Evolutionary conservation across 2,113 vertebrate species (phyloP), one percentile per base, ranked within the genome.

Genomic region (Rafetus swinhoei): DNA sequence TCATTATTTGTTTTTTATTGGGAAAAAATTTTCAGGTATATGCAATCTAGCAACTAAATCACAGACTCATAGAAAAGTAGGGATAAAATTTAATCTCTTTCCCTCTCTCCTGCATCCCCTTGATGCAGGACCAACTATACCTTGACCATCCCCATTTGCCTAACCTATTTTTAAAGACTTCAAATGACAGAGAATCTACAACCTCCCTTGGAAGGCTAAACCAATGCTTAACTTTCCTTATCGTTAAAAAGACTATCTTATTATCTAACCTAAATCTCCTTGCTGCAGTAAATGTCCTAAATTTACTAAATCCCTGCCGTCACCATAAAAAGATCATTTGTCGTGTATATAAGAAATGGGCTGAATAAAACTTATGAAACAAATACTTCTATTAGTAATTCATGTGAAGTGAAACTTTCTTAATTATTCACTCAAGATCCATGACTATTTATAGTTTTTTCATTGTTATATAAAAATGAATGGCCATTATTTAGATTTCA

Each of bases 381-480:
- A 24, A 50, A 77, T 50, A 11, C 19, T 45, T 9, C 60, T 39
- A 59, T 80, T 80, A 87, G 11, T 60, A 60, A 74, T 35, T 93
- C 65, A 29, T 50, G 82, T 81, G 39, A 21, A 12, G 0, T 14
- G 84, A 60, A 77, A 81, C 27, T 12, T 18, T 35, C 50, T 0
- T 1, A 92, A 35, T 69, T 86, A 84, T 35, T 32, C 45, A 0
- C 72, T 45, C 72, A 45, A 9, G 29, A 69, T 19, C 32, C 16
- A n/a, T 18, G n/a, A 50, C 12, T 18, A 59, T n/a, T 89, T 79
- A 35, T 91, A 29, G 92, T 93, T 90, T 72, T 21, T 19, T n/a
- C 65, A n/a, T 90, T 57, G 59, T 39, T 16, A 27, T 32, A 87
- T 87, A 95, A 87, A 92, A 32, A 1, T 84, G 89, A 93, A 94